A percentile compares a stretch with the other conserved stretches of the same genome.
Conservation (phyloP, 23 tunicate species). For the Trididemnum clinides region DNA sequence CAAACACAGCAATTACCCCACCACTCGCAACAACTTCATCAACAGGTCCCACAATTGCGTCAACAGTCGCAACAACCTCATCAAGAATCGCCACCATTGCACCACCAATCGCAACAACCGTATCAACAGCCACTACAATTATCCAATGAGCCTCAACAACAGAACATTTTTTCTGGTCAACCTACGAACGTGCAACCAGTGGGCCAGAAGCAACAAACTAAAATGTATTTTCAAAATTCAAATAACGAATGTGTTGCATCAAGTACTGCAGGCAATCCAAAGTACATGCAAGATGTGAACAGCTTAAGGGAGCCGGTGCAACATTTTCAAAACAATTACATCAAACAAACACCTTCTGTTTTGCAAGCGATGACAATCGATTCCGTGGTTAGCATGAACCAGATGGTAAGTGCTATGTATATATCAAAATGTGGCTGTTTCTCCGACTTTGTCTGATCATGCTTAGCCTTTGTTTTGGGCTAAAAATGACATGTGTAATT, state of each 20-base stretch:
- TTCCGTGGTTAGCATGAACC: neutral
- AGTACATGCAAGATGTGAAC: neutral
- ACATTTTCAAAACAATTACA: neutral
- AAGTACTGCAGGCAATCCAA: neutral
- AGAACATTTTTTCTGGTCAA: no score
- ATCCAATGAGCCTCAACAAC: no score
- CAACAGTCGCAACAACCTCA: no score
- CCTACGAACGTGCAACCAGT: neutral
- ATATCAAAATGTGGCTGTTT: no score
- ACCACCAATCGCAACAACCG: constrained; percentile 31
- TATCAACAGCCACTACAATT: neutral
- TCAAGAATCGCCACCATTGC: constrained; percentile 44
- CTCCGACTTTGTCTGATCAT: no score
- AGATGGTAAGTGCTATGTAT: constrained; percentile 37
- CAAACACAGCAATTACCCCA: neutral
- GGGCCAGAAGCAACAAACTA: neutral
- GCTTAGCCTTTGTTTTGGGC: no score
- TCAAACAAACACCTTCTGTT: constrained; percentile 15
- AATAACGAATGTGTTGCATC: no score
- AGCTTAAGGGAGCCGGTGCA: neutral
- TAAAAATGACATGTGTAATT: no score
- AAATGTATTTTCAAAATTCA: neutral
- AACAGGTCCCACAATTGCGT: neutral
- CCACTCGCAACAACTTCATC: neutral
- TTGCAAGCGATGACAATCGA: constrained; percentile 27